Percentiles rank a stretch among this genome's conserved stretches.
Evolutionary conservation across 2,888 invertebrate genomes (phyloP).

Genomic region (Aromia moschata): DNA sequence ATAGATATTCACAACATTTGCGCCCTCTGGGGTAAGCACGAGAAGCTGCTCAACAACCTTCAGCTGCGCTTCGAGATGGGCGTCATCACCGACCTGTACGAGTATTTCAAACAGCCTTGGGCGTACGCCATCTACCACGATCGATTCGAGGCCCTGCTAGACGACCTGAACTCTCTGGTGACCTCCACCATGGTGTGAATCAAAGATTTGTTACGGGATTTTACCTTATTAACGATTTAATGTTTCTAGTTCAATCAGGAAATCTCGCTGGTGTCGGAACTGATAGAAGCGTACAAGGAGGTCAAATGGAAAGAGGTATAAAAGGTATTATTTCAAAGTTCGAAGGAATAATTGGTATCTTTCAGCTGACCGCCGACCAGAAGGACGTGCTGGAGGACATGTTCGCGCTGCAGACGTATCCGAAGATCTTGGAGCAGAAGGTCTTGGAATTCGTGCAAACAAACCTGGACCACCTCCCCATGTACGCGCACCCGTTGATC

Average conservation of each 20-base stretch:
- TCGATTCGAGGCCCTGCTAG: slow-evolving; percentile 64
- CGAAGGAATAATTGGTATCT: slow-evolving; percentile 15
- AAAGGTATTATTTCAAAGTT: slow-evolving; percentile 22
- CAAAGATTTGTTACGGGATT: too few relatives aligned
- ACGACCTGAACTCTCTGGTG: slow-evolving; percentile 46
- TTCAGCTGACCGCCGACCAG: slow-evolving; percentile 49
- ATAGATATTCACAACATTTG: slow-evolving; percentile 69
- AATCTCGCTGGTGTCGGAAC: slow-evolving; percentile 48
- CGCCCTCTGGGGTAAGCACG: slow-evolving; percentile 77
- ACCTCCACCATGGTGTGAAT: slow-evolving; percentile 44
- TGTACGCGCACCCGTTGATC: slow-evolving; percentile 59
- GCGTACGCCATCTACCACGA: slow-evolving; percentile 72
- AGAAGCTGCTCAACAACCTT: slow-evolving; percentile 75
- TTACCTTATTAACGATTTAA: not conserved
- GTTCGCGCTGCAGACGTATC: slow-evolving; percentile 50
- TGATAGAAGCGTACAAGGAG: slow-evolving; percentile 47
- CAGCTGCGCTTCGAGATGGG: slow-evolving; percentile 69
- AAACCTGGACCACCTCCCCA: slow-evolving; percentile 54
- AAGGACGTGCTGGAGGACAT: slow-evolving; percentile 48
- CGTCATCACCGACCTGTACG: slow-evolving; percentile 72
- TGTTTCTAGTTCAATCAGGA: slow-evolving; percentile 44
- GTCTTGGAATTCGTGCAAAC: slow-evolving; percentile 56
- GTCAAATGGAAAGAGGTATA: slow-evolving; percentile 53
- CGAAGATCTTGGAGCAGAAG: slow-evolving; percentile 51
- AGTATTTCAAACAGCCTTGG: slow-evolving; percentile 75